Conservation (phyloP, 2,888 invertebrate species). For the Dasypogon diadema region DNA sequence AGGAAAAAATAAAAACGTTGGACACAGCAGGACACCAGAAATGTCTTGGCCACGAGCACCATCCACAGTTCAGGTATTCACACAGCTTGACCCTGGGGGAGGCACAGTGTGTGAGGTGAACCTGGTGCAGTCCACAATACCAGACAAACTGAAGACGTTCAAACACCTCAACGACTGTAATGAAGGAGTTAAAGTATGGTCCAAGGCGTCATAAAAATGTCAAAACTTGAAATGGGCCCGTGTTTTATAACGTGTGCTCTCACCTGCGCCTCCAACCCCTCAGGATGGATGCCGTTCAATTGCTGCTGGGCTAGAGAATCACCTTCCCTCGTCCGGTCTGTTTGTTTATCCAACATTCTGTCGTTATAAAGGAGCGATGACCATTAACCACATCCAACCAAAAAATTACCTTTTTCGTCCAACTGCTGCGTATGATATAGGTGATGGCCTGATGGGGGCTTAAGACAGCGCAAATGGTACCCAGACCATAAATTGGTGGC, state of each 20-base stretch:
- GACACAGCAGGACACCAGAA: constrained; percentile 51
- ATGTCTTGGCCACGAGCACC: constrained; percentile 31
- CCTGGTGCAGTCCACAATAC: constrained; percentile 19
- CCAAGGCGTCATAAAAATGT: constrained; percentile 55
- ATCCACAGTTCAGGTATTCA: not conserved
- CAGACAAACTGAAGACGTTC: constrained; percentile 47
- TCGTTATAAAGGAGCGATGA: constrained; percentile 43
- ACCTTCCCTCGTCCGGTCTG: constrained; percentile 14
- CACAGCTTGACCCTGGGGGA: constrained; percentile 37
- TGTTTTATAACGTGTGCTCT: constrained; percentile 43
- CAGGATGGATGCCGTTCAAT: constrained; percentile 14
- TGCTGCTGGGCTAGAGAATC: constrained; percentile 11
- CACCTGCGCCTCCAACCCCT: constrained; percentile 38
- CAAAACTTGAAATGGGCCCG: constrained; percentile 52
- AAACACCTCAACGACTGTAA: constrained; percentile 52
- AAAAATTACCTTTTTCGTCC: constrained; percentile 26
- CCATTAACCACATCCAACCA: constrained; percentile 40
- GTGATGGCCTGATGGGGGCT: constrained; percentile 25
- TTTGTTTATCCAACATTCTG: constrained; percentile 42
- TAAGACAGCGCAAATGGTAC: constrained; percentile 41
- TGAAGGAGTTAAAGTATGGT: constrained; percentile 54
- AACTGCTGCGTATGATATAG: constrained; percentile 32
- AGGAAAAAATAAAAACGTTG: constrained; percentile 31
- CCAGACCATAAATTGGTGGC: constrained; percentile 60
- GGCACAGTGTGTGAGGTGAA: constrained; percentile 40